phyloP scores from a whole-genome alignment of 2,888 invertebrate genomes.

The Malthinus seriepunctatus region DNA sequence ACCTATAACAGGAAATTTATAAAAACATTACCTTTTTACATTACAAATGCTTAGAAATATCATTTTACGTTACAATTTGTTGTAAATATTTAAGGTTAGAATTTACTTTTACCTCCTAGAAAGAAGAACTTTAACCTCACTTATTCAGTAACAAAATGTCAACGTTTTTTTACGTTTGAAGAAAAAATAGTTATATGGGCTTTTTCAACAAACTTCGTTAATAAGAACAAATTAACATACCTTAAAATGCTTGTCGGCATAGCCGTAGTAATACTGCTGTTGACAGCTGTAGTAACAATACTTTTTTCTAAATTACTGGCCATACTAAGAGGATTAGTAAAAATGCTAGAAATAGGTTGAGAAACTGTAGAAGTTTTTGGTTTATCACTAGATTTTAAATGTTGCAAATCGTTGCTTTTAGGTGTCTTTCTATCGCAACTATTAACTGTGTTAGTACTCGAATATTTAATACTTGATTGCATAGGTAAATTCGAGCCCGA shows the following conservation, averaged over 20 bases:
- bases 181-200: too few relatives aligned
- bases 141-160: too few relatives aligned
- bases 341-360: slow-evolving; percentile 49
- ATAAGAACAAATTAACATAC: slow-evolving; percentile 46
- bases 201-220: too few relatives aligned
- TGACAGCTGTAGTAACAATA: slow-evolving; percentile 42
- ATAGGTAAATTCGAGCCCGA: slow-evolving; percentile 44
- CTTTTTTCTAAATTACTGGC: slow-evolving; percentile 45
- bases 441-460: slow-evolving; percentile 33
- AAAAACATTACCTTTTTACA: too few relatives aligned
- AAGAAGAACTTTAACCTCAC: too few relatives aligned
- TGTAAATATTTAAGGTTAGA: too few relatives aligned
- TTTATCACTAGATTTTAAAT: slow-evolving; percentile 39
- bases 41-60: too few relatives aligned
- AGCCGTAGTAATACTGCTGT: slow-evolving; percentile 42
- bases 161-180: too few relatives aligned
- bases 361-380: slow-evolving; percentile 42
- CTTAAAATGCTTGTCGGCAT: slow-evolving; percentile 58
- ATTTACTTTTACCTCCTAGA: too few relatives aligned
- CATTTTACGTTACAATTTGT: too few relatives aligned
- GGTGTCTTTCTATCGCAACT: slow-evolving; percentile 39
- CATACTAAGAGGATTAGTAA: slow-evolving; percentile 53
- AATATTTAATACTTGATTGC: slow-evolving; percentile 45
- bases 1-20: too few relatives aligned
- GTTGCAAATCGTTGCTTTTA: slow-evolving; percentile 40